Percentiles rank a stretch among this genome's conserved stretches.
Conservation (phyloP, 1,140 invertebrate genomes). For the Eumaeus atala region DNA sequence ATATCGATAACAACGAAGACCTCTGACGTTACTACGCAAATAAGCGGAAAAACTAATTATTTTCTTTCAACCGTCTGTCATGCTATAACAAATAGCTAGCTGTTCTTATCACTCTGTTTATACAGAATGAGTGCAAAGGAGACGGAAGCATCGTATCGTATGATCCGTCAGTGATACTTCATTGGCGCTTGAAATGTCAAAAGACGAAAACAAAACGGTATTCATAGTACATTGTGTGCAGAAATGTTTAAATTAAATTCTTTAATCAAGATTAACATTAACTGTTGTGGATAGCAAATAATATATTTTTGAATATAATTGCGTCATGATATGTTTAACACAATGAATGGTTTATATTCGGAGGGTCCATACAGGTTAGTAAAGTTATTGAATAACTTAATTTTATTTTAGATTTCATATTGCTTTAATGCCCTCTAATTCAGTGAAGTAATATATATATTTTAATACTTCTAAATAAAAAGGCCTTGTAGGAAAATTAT, state of each 20-base stretch:
- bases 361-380: conserved; percentile 64
- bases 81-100: conserved; percentile 15
- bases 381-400: conserved; percentile 15
- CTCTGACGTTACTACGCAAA: conserved; percentile 19
- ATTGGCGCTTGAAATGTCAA: conserved; percentile 52
- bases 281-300: conserved; percentile 28
- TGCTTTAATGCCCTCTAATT: no score
- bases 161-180: conserved; percentile 51
- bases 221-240: conserved; percentile 24
- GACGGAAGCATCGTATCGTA: conserved; percentile 61
- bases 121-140: conserved; percentile 23
- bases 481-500: not conserved
- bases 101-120: conserved; percentile 27
- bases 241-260: conserved; percentile 40
- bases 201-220: conserved; percentile 52
- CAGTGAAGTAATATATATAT: no score
- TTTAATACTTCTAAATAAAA: no score
- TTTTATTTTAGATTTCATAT: conserved; percentile 12
- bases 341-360: conserved; percentile 58
- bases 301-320: conserved; percentile 25
- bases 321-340: conserved; percentile 47
- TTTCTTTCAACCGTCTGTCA: conserved; percentile 15
- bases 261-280: conserved; percentile 33
- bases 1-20: conserved; percentile 21
- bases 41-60: conserved; percentile 9